Evolutionary conservation across 2,888 invertebrate species (phyloP), one percentile per base, ranked within the genome.

Genomic region (Ectemnius lituratus): DNA sequence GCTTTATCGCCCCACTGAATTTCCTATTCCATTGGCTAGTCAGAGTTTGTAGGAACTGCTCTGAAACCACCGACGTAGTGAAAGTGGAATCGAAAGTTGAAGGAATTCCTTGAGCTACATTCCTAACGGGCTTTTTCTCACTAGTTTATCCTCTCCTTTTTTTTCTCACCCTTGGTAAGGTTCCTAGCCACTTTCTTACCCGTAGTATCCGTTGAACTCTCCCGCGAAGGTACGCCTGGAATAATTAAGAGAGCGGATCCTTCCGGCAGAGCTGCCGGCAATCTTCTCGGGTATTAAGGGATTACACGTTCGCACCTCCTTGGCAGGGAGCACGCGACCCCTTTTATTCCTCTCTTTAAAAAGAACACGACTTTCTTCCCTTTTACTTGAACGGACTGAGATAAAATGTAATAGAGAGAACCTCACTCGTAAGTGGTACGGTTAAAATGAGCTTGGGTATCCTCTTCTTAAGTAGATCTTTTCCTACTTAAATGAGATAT

Each of bases 81-180:
- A 52, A 52, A 52, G 52, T 52, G 52, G 52, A 52, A 16, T 16
- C 16, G 14, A 16, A 52, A 52, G 52, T 52, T 52, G 4, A 16
- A 16, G 52, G 52, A 52, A 52, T 52, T 52, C 16, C 52, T 52
- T 52, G 52, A 52, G 16, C 16, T 52, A 14, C 52, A 52, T 52
- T 52, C 52, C 52, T 52, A 4, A 14, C 52, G 14, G 2, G 52
- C 52, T 52, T 16, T 52, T 52, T 52, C 16, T 13, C 52, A 11
- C 52, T 1, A 1, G 52, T 16, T 16, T 52, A 14, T 14, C 52
- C 2, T 37, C 37, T 1, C 37, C 2, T 37, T 11, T 11, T 37
- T 37, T 37, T 37, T 37, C 37, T 11, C 6, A 1, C 37, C 8
- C 37, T 6, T 11, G 37, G 8, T 11, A 37, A 37, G 8, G 37